Percentiles rank a stretch among this genome's conserved stretches.
These are phyloP conservation scores for Sebastes taczanowskii DNA, from an alignment of 2,797 vertebrate genomes.

Conservation along the genomic window DNA sequence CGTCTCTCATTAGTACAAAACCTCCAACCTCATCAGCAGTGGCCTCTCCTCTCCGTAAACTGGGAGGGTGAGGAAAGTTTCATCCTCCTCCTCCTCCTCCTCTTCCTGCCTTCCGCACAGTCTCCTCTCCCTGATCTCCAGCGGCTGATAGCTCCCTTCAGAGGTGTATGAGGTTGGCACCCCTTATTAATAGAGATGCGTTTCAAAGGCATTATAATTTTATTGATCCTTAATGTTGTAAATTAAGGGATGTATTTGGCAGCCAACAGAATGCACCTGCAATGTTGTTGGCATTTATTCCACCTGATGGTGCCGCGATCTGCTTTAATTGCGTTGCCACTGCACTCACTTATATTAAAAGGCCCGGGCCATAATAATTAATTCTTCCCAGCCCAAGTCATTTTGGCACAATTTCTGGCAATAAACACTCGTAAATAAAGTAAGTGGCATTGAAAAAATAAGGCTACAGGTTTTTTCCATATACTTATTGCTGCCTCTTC, in stretches of 20 bases:
- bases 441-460: conserved; percentile 89
- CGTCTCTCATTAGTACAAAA: conserved; percentile 58
- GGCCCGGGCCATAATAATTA: conserved; percentile 95
- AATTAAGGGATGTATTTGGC: conserved; percentile 98
- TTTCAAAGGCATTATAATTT: conserved; percentile 98
- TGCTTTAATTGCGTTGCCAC: conserved; percentile 96
- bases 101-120: conserved; percentile 1
- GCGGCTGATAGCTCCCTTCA: conserved; percentile 40
- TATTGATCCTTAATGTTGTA: conserved; percentile 99
- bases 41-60: conserved; percentile 40
- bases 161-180: conserved; percentile 61
- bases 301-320: conserved; percentile 91
- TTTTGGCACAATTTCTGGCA: conserved; percentile 99
- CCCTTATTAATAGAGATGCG: conserved; percentile 91
- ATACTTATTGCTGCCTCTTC: conserved; percentile 88
- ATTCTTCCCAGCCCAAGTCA: conserved; percentile 96
- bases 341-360: conserved; percentile 99
- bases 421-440: conserved; percentile 98
- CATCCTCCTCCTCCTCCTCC: neutral
- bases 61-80: conserved; percentile 35
- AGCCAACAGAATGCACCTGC: conserved; percentile 93
- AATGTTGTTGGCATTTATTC: conserved; percentile 89
- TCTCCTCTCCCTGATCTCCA: conserved; percentile 40
- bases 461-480: conserved; percentile 86
- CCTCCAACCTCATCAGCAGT: conserved; percentile 60